phyloP scores from a whole-genome alignment of 2,113 vertebrate genomes.

The Rattus rattus region DNA sequence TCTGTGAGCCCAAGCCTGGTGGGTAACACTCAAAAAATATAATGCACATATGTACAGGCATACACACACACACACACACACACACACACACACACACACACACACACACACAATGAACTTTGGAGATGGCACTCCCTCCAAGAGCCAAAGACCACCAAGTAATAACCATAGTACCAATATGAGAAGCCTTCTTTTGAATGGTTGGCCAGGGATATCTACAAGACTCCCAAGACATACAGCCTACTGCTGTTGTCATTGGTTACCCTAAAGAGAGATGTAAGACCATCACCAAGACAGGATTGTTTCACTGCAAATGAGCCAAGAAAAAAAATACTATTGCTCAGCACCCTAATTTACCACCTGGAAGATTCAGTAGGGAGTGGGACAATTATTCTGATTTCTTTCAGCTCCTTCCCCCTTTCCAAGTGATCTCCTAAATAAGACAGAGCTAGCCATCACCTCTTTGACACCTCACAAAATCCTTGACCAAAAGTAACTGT shows the following conservation, averaged over 20 bases:
- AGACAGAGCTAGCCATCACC: neutral
- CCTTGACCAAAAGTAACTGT: neutral
- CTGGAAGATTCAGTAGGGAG: neutral
- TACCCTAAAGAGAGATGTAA: neutral
- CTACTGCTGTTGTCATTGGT: too few relatives aligned
- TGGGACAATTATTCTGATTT: neutral
- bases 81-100: neutral
- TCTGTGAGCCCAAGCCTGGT: neutral
- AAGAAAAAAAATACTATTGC: neutral
- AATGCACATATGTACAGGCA: neutral
- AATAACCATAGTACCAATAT: neutral
- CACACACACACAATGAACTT: neutral
- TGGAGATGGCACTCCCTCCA: neutral
- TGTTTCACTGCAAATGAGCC: neutral
- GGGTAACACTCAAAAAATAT: neutral
- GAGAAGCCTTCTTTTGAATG: neutral
- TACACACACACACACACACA: neutral
- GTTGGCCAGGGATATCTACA: neutral
- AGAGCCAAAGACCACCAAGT: neutral
- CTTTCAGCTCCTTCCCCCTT: neutral
- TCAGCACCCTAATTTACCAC: neutral
- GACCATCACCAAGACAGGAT: neutral
- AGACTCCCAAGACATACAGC: neutral
- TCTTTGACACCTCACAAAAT: slow-evolving; percentile 17
- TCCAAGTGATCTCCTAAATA: neutral